Percentiles rank a stretch among this genome's conserved stretches.
Evolutionary conservation across 2,113 vertebrate genomes (phyloP).

Genomic region (Cinclus mexicanus): DNA sequence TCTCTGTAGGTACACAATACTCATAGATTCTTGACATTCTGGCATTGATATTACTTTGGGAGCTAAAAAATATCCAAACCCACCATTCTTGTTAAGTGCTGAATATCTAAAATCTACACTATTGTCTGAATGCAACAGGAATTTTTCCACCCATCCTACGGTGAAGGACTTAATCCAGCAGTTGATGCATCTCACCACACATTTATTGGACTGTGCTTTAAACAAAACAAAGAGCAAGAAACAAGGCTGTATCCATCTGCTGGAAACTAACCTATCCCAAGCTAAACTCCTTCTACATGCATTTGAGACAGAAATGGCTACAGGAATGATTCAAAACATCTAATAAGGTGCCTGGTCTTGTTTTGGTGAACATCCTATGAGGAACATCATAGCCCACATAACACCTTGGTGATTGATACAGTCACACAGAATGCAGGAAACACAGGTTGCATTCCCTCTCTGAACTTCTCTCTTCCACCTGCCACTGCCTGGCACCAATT

Average conservation of each 20-base stretch:
- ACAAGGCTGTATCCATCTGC: not conserved
- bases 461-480: not conserved
- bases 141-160: not conserved
- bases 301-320: not conserved
- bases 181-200: not conserved
- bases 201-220: not conserved
- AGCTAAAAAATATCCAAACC: not conserved
- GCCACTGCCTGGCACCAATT: not conserved
- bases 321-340: not conserved
- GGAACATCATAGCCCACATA: not conserved
- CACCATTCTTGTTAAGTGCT: not conserved
- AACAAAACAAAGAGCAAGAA: not conserved
- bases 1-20: not conserved
- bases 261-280: not conserved
- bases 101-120: not conserved
- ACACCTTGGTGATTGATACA: not conserved
- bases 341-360: not conserved
- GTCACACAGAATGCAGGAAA: not conserved
- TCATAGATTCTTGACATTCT: not conserved
- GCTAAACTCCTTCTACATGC: not conserved
- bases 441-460: not conserved
- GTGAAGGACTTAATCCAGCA: not conserved
- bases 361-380: not conserved
- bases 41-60: not conserved
- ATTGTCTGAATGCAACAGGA: not conserved